Percentiles rank a stretch among this genome's conserved stretches.
phyloP scores from a whole-genome alignment of 2,888 invertebrate genomes.

The Silvanus unidentatus region DNA sequence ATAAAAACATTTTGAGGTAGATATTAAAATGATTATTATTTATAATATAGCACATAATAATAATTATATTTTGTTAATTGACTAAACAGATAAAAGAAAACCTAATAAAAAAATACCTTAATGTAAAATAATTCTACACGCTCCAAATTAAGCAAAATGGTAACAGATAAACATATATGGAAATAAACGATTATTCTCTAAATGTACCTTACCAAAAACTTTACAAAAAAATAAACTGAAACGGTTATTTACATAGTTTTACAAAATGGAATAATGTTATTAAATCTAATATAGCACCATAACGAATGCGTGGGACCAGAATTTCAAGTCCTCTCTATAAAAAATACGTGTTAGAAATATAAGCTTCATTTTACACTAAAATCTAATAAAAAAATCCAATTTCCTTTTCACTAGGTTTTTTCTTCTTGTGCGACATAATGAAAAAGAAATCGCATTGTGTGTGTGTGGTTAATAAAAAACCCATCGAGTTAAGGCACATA shows the following conservation, averaged over 20 bases:
- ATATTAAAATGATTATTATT: conserved; percentile 27
- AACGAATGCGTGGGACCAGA: conserved; percentile 10
- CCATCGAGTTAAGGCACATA: conserved; percentile 22
- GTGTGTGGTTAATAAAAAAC: neutral
- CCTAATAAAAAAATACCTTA: conserved; percentile 10
- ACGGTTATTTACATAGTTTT: conserved; percentile 34
- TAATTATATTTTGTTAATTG: conserved; percentile 28
- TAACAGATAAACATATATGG: conserved; percentile 23
- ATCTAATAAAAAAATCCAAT: conserved; percentile 23
- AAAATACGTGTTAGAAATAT: conserved; percentile 15
- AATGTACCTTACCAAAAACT: conserved; percentile 24
- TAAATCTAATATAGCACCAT: conserved; percentile 36
- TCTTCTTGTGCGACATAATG: conserved; percentile 32
- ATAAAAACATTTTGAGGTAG: neutral
- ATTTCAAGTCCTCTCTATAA: conserved; percentile 8
- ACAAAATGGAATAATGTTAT: conserved; percentile 24
- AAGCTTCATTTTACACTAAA: conserved; percentile 10
- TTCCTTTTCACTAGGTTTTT: conserved; percentile 40
- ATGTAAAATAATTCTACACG: conserved; percentile 19
- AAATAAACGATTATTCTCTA: conserved; percentile 11
- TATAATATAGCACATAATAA: conserved; percentile 38
- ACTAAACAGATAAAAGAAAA: conserved; percentile 16
- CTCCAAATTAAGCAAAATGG: conserved; percentile 23
- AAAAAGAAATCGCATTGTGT: conserved; percentile 36
- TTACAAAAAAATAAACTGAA: conserved; percentile 22